Evolutionary conservation across 2,888 invertebrate species (phyloP), one percentile per base, ranked within the genome.

Genomic region (Synanthedon formicaeformis): DNA sequence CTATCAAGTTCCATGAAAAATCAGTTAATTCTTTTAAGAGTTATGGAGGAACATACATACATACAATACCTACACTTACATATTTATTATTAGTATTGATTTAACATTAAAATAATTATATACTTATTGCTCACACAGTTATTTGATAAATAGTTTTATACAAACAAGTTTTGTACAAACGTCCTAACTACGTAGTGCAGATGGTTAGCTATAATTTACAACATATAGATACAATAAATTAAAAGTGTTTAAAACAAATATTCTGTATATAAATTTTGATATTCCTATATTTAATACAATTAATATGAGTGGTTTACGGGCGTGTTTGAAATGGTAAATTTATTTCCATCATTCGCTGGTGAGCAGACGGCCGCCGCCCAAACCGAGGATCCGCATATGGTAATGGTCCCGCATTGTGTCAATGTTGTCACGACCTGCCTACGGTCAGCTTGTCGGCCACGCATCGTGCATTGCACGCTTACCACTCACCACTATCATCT

Each of bases 331-430:
- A 67, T 65, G 72, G 65, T 74, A 57, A 67, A 68, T 86, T 84
- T 87, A 72, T 85, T 89, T 89, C 85, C 89, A 89, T 89, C 90
- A 73, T 78, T 81, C 77, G 78, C 71, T 73, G 78, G 65, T 73
- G 73, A 67, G 79, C 89, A 93, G 93, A 90, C 92, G 94, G 92
- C 94, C 94, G 88, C 93, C 93, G 83, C 91, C 94, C 81, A 93
- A 94, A 90, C 94, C 95, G 90, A 92, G 95, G 94, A 94, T 95
- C 89, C 92, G 93, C 91, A 93, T 95, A 92, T 95, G 95, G 95
- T 95, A 95, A 95, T 69, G 71, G 71, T 72, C 70, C 71, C 64
- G 62, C 63, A 70, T 70, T 72, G 60, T 66, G 66, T 73, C 72
- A 74, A 70, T 82, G 80, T 82, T 84, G 81, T 82, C 69, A 69